These are phyloP conservation scores for Dryobotodes eremita DNA, from an alignment of 2,888 invertebrate species.

Conservation along the genomic window DNA sequence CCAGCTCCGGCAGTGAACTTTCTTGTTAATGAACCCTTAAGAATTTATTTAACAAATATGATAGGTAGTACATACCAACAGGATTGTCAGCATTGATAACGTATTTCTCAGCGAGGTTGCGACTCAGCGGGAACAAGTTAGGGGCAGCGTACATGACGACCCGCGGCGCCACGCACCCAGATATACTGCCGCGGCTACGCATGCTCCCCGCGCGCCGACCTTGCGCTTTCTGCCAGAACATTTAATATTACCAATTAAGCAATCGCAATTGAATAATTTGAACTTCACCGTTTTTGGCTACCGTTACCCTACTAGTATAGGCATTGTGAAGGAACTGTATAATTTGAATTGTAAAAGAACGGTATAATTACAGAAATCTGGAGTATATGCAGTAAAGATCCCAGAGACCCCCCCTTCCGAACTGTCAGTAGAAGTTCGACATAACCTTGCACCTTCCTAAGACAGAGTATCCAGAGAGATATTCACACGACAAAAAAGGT, in stretches of 20 bases:
- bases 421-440: neutral
- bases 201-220: constrained; percentile 87
- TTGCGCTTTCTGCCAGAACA: constrained; percentile 83
- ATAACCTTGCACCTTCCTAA: neutral
- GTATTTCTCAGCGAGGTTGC: constrained; percentile 96
- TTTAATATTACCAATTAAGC: neutral
- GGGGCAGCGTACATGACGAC: constrained; percentile 94
- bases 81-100: constrained; percentile 90
- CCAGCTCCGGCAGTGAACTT: neutral
- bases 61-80: constrained; percentile 77
- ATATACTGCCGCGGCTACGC: constrained; percentile 86
- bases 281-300: neutral
- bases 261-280: neutral
- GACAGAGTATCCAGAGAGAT: neutral
- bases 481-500: neutral
- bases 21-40: neutral
- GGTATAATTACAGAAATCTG: neutral
- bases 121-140: constrained; percentile 94
- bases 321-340: neutral
- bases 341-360: neutral
- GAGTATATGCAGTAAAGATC: neutral
- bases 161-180: constrained; percentile 90
- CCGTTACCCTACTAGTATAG: no score
- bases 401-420: no score
- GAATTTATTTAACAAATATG: neutral